Conservation (phyloP, 2,888 invertebrate genomes). For the Athalia cordata region DNA sequence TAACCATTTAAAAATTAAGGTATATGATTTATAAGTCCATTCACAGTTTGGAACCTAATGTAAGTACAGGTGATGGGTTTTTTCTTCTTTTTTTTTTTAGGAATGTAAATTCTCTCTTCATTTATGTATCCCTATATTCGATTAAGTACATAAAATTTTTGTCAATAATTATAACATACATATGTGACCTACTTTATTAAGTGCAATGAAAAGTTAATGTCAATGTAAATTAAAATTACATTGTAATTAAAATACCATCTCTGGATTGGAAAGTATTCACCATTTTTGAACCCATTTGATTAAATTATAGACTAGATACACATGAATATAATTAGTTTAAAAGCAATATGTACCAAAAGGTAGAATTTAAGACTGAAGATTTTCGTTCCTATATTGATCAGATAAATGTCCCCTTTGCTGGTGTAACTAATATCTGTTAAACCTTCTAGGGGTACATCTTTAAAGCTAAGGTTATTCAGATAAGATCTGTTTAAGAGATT, state of each 20-base stretch:
- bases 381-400: too few species aligned
- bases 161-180: too few species aligned
- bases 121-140: not conserved
- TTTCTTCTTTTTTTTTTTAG: not conserved
- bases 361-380: not conserved
- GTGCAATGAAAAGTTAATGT: not conserved
- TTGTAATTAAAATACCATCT: not conserved
- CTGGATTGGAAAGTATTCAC: not conserved
- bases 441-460: not conserved
- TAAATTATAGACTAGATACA: constrained; percentile 30
- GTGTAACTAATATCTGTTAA: too few species aligned
- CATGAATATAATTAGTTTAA: not conserved
- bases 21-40: not conserved
- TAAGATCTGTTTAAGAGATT: constrained; percentile 57
- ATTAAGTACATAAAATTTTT: constrained; percentile 23
- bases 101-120: constrained; percentile 1
- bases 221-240: not conserved
- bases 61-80: too few species aligned
- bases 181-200: not conserved
- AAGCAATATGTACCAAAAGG: constrained; percentile 3
- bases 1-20: not conserved
- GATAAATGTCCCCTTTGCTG: not conserved
- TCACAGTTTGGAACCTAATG: not conserved
- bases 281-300: constrained; percentile 10
- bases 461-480: constrained; percentile 2